Percentiles rank a stretch among this genome's conserved stretches.
These are phyloP conservation scores for Coluber constrictor DNA, from an alignment of 2,797 vertebrate genomes.

Conservation along the genomic window DNA sequence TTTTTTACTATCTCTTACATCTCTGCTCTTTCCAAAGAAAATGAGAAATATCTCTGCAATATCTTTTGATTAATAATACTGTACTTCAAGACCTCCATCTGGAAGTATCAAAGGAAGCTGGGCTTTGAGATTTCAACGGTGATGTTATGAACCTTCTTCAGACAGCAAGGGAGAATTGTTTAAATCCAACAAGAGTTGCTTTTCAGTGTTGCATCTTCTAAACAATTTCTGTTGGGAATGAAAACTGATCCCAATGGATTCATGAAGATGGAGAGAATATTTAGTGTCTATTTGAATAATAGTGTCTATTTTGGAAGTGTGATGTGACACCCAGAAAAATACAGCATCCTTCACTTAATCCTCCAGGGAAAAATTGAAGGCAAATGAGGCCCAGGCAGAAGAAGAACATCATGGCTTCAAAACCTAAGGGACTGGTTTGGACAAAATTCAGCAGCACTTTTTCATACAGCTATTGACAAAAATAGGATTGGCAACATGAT, in stretches of 20 bases:
- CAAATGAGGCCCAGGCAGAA: too few species aligned
- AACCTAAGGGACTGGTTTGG: too few species aligned
- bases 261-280: background rate
- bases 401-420: too few species aligned
- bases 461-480: too few species aligned
- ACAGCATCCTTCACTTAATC: too few species aligned
- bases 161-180: background rate
- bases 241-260: background rate
- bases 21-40: background rate
- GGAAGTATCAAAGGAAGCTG: background rate
- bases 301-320: too few species aligned
- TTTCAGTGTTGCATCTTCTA: background rate
- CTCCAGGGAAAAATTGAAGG: too few species aligned
- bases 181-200: background rate
- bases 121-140: background rate
- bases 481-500: too few species aligned
- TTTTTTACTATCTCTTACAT: background rate
- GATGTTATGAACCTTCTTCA: background rate
- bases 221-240: background rate
- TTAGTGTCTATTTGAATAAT: background rate
- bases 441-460: too few species aligned
- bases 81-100: background rate
- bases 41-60: background rate
- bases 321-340: too few species aligned
- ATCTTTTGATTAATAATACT: background rate